These are phyloP conservation scores for Drosophila ambigua DNA, from an alignment of 1,140 invertebrate species.

Conservation along the genomic window DNA sequence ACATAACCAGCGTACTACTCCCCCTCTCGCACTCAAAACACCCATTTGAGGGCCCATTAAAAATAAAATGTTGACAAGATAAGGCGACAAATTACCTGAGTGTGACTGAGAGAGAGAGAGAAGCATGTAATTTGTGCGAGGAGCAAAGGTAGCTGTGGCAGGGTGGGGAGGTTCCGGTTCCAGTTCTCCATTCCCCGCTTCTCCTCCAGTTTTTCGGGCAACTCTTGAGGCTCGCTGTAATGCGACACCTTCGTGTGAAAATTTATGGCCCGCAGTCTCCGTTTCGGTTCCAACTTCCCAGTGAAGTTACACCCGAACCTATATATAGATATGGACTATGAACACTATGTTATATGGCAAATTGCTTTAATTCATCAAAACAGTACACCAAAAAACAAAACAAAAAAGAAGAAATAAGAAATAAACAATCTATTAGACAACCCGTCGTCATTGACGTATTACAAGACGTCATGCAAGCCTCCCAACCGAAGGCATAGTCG, in stretches of 20 bases:
- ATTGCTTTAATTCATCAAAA: conserved; percentile 73
- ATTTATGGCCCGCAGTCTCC: conserved; percentile 57
- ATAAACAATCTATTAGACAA: conserved; percentile 80
- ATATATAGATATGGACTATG: conserved; percentile 18
- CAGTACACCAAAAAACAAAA: conserved; percentile 8
- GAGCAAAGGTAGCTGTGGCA: not conserved
- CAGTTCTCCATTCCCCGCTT: conserved; percentile 4
- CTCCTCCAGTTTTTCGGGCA: conserved; percentile 13
- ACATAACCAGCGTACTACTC: conserved; percentile 33
- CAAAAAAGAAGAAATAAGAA: conserved; percentile 28
- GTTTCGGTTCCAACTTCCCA: conserved; percentile 10
- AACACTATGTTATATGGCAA: conserved; percentile 47
- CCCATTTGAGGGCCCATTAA: conserved; percentile 11
- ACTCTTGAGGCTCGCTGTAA: conserved; percentile 52
- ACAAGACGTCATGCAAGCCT: conserved; percentile 74
- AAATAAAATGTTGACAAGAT: conserved; percentile 72
- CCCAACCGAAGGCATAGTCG: conserved; percentile 1
- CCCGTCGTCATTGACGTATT: conserved; percentile 81
- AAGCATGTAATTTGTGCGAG: not conserved
- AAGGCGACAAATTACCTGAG: conserved; percentile 74
- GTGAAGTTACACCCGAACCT: conserved; percentile 35
- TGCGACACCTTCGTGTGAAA: conserved; percentile 80
- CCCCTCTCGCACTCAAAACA: conserved; percentile 5
- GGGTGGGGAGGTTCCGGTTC: conserved; percentile 44
- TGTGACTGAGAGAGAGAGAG: conserved; percentile 14